phyloP scores from a whole-genome alignment of 2,797 vertebrate species.

The Sebastes glaucus region DNA sequence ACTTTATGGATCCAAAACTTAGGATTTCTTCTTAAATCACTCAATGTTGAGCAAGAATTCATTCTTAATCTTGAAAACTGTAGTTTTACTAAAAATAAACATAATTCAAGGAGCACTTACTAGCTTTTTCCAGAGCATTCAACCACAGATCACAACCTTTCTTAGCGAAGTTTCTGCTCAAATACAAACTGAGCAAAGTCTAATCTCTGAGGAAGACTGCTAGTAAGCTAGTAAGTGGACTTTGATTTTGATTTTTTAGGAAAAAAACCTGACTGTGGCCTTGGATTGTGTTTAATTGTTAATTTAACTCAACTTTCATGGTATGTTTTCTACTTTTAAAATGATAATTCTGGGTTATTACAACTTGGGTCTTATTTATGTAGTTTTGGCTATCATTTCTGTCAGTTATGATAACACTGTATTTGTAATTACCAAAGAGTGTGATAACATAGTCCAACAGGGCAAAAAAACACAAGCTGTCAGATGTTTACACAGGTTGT shows the following conservation, averaged over 20 bases:
- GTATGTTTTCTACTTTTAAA: neutral
- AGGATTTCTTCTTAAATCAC: neutral
- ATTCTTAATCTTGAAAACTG: neutral
- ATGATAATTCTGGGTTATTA: neutral
- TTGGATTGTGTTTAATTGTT: neutral
- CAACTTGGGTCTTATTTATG: neutral
- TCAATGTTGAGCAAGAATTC: neutral
- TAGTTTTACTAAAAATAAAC: neutral
- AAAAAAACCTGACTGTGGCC: rapidly evolving
- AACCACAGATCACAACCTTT: neutral
- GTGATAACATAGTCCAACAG: neutral
- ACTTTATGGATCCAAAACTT: neutral
- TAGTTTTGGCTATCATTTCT: neutral
- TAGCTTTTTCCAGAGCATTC: neutral
- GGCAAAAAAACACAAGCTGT: neutral
- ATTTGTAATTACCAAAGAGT: neutral
- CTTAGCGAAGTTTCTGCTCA: neutral
- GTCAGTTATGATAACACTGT: neutral
- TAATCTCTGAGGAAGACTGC: neutral
- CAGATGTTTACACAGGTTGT: neutral
- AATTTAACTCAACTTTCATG: neutral
- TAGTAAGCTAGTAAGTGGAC: neutral
- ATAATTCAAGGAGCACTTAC: rapidly evolving
- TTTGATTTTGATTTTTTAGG: neutral
- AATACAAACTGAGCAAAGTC: neutral